phyloP scores from a whole-genome alignment of 2,113 vertebrate species.

The Tamias sibiricus region DNA sequence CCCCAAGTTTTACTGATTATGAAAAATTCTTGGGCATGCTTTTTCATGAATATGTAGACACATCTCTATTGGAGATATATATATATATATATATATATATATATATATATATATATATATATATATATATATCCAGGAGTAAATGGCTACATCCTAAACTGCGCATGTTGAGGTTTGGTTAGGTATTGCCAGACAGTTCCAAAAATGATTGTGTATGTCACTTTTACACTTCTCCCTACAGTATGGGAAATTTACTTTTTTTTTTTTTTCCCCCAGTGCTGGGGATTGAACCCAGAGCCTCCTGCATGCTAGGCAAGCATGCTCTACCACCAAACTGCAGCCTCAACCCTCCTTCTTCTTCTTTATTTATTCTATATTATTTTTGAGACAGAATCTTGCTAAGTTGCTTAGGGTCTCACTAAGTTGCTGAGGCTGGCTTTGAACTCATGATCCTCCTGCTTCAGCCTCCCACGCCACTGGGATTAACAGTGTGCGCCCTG shows the following conservation, averaged over 20 bases:
- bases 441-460: too few species aligned
- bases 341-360: neutral
- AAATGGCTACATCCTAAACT: neutral
- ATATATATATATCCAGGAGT: neutral
- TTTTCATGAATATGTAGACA: neutral
- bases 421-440: too few species aligned
- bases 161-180: neutral
- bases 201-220: rapidly evolving
- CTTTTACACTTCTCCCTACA: neutral
- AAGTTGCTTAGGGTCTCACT: too few species aligned
- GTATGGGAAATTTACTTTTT: neutral
- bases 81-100: neutral
- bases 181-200: neutral
- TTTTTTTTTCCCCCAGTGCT: neutral
- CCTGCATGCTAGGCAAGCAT: neutral
- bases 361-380: neutral
- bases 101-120: neutral
- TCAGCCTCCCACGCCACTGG: too few species aligned
- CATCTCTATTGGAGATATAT: neutral
- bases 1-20: neutral
- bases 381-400: too few species aligned
- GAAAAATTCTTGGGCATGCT: neutral
- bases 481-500: too few species aligned
- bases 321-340: neutral
- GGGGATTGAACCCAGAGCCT: neutral